Conservation (phyloP, 2,113 vertebrate species). For the Menidia beryllina region DNA sequence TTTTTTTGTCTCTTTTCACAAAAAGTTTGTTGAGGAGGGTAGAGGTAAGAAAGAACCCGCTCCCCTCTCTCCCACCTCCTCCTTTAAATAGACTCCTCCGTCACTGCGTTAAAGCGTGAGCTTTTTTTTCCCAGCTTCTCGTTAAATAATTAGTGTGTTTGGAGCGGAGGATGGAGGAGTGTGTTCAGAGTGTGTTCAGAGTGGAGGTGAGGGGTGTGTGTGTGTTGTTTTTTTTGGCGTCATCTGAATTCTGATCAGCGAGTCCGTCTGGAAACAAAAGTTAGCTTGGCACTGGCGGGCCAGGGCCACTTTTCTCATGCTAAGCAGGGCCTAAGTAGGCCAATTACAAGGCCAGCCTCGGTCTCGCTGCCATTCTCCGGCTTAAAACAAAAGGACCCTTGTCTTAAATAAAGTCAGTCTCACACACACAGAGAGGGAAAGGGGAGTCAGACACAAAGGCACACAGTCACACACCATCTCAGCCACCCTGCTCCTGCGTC, state of each 20-base stretch:
- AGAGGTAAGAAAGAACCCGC: constrained; percentile 45
- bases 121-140: constrained; percentile 63
- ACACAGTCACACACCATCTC: constrained; percentile 63
- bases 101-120: constrained; percentile 35
- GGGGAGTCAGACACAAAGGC: constrained; percentile 71
- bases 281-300: constrained; percentile 89
- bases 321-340: constrained; percentile 96
- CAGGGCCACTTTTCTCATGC: constrained; percentile 94
- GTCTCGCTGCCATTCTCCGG: constrained; percentile 83
- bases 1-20: constrained; percentile 37
- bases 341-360: constrained; percentile 94
- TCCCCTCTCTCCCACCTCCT: too few relatives aligned
- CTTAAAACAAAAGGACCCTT: constrained; percentile 94
- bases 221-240: constrained; percentile 75
- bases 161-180: constrained; percentile 81
- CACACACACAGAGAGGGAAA: constrained; percentile 60
- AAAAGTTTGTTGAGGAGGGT: constrained; percentile 54
- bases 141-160: constrained; percentile 80
- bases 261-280: constrained; percentile 86
- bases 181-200: constrained; percentile 46
- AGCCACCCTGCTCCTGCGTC: constrained; percentile 36
- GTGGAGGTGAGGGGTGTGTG: background rate
- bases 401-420: constrained; percentile 92
- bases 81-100: constrained; percentile 52
- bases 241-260: constrained; percentile 97